These are phyloP conservation scores for Paragorgia papillata DNA, from an alignment of 92 coral and sea anemone genomes.

Conservation along the genomic window DNA sequence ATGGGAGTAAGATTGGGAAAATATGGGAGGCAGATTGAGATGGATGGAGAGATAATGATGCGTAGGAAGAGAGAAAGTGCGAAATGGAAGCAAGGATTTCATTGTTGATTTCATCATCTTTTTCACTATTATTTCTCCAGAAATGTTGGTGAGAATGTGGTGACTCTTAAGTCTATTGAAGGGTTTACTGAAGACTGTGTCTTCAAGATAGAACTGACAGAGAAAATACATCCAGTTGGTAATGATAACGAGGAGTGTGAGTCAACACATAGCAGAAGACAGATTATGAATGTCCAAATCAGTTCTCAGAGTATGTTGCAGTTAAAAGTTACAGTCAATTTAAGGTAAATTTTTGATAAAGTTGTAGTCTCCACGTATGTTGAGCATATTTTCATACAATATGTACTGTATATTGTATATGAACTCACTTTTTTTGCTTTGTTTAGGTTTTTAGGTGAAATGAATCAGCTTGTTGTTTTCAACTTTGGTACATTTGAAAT, in stretches of 20 bases:
- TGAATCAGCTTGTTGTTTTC: conserved; percentile 78
- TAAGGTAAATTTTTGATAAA: conserved; percentile 57
- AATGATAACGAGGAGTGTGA: background rate
- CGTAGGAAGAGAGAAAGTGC: no score
- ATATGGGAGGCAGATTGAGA: no score
- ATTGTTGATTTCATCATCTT: no score
- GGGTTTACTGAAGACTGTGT: background rate
- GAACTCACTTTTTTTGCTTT: background rate
- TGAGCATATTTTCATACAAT: background rate
- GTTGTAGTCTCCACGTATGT: no score
- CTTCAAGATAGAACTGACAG: background rate
- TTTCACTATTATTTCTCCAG: no score
- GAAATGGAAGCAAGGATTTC: background rate
- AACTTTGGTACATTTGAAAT: conserved; percentile 83
- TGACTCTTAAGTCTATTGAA: conserved; percentile 27
- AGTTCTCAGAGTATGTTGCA: background rate
- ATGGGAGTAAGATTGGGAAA: no score
- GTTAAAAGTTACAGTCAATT: conserved; percentile 49
- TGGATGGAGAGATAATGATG: no score
- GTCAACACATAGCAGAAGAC: background rate
- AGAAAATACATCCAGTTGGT: background rate
- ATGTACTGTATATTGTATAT: conserved; percentile 13
- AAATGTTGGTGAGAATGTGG: conserved; percentile 11
- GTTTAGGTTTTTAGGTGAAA: conserved; percentile 73
- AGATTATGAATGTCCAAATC: background rate